Base-by-base conservation (phyloP, 2,888 invertebrate genomes). In the Aspidiotus rigidus region DNA sequence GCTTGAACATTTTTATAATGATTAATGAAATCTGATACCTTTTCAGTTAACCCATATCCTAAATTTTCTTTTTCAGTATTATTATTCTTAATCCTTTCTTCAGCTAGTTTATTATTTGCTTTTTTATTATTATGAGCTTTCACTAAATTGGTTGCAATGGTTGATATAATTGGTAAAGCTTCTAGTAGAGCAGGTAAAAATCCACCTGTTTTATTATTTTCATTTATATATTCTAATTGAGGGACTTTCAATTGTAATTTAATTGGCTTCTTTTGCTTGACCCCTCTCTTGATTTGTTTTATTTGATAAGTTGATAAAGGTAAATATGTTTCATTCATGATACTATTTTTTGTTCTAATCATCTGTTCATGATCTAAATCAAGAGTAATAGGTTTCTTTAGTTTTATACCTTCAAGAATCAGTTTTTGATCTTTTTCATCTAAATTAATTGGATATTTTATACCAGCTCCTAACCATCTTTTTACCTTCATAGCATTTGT, bases 401-500 rank as follows among this genome's bases (percentile, higher is more conserved):
- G 28, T 28, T 28, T 28, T 53, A 53, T 53, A 53, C 53, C 53
- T 53, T 53, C 53, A 53, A 53, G 53, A 53, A 53, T 53, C 53
- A 53, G 15, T 53, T 53, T 53, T 53, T 53, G 53, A 11, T 53
- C 53, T 53, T 53, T 53, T 53, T 53, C 2, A 53, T 28, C 28
- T 28, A 28, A 28, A 28, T 28, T 28, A 28, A 28, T 28, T 28
- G 28, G 28, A 28, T 28, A 28, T 28, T 28, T 28, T 42, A 67
- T n/a, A n/a, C 67, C 69, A 15, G 53, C 61, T 60, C 70, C 70
- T 8, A 70, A 10, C 17, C 7, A 28, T 69, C 8, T 11, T 69
- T 70, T 70, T 10, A 15, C 49, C 56, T 70, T 70, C 70, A 71
- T 71, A 44, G 64, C 41, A 15, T 59, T 64, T 28, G 69, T 61